A percentile compares a stretch with the other conserved stretches of the same genome.
Evolutionary conservation across 2,888 invertebrate species (phyloP).

Genomic region (Andrena fulva): DNA sequence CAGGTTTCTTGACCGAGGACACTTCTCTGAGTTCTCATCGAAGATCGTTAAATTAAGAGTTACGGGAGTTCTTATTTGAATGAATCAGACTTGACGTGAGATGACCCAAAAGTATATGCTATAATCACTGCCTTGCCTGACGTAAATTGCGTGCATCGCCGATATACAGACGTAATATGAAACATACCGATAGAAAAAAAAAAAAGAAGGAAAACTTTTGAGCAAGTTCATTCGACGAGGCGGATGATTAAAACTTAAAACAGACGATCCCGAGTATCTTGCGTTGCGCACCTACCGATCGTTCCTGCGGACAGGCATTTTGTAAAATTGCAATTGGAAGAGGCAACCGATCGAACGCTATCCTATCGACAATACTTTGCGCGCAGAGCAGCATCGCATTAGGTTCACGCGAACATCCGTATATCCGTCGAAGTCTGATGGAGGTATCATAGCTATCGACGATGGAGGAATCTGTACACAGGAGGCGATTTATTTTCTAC

Average conservation of each 20-base stretch:
- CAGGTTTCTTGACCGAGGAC: background rate
- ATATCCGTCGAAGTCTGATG: slow-evolving; percentile 10
- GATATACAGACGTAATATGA: slow-evolving; percentile 33
- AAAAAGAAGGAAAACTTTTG: background rate
- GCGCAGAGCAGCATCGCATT: slow-evolving; percentile 37
- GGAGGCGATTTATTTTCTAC: slow-evolving; percentile 46
- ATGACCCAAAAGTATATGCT: slow-evolving; percentile 60
- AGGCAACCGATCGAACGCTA: slow-evolving; percentile 14
- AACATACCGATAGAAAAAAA: background rate
- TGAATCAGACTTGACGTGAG: slow-evolving; percentile 29
- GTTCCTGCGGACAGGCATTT: slow-evolving; percentile 15
- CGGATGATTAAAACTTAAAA: slow-evolving; percentile 4
- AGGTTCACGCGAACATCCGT: slow-evolving; percentile 24
- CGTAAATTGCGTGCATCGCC: slow-evolving; percentile 55
- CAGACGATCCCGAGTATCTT: background rate
- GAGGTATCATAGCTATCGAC: slow-evolving; percentile 8
- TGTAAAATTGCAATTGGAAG: background rate
- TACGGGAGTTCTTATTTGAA: background rate
- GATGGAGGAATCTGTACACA: slow-evolving; percentile 6
- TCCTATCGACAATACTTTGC: slow-evolving; percentile 46
- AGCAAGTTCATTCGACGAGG: slow-evolving; percentile 22
- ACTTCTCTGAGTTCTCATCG: background rate
- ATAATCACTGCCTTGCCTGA: slow-evolving; percentile 73
- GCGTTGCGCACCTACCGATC: slow-evolving; percentile 12
- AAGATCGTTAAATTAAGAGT: background rate